Evolutionary conservation across 2,888 invertebrate species (phyloP).

Genomic region (Trichopria drosophilae): DNA sequence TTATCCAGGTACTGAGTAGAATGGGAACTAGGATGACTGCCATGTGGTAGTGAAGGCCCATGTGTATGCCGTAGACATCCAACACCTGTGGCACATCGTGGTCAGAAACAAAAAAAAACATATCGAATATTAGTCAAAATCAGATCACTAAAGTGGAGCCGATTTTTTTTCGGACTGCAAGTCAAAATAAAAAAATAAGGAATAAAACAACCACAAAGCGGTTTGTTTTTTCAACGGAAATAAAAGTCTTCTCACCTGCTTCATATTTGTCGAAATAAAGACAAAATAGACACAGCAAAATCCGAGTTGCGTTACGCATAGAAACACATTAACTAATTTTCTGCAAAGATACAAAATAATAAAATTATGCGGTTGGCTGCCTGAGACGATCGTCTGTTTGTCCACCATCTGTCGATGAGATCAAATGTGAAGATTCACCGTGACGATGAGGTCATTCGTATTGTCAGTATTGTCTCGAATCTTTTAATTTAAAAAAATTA

Average conservation of each 20-base stretch:
- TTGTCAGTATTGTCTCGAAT: no score
- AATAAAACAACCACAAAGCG: constrained; percentile 11
- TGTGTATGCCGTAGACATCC: constrained; percentile 65
- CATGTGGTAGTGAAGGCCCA: constrained; percentile 75
- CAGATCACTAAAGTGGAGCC: not conserved
- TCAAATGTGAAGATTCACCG: no score
- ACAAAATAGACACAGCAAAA: constrained; percentile 98
- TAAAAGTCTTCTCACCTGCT: constrained; percentile 64
- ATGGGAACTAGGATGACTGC: constrained; percentile 73
- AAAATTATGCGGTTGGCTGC: no score
- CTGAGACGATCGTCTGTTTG: no score
- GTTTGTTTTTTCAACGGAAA: not conserved
- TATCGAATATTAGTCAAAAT: no score
- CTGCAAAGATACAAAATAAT: constrained; percentile 46
- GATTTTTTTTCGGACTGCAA: not conserved
- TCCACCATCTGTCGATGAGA: no score
- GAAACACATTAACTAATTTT: constrained; percentile 76
- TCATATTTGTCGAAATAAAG: constrained; percentile 85
- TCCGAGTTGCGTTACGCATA: constrained; percentile 94
- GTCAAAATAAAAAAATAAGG: not conserved
- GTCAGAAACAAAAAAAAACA: constrained; percentile 5
- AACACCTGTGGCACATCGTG: constrained; percentile 63
- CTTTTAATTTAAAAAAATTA: no score
- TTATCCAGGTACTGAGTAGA: constrained; percentile 72
- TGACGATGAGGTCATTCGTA: no score